Conservation (phyloP, 1,140 invertebrate species). For the Mya arenaria region DNA sequence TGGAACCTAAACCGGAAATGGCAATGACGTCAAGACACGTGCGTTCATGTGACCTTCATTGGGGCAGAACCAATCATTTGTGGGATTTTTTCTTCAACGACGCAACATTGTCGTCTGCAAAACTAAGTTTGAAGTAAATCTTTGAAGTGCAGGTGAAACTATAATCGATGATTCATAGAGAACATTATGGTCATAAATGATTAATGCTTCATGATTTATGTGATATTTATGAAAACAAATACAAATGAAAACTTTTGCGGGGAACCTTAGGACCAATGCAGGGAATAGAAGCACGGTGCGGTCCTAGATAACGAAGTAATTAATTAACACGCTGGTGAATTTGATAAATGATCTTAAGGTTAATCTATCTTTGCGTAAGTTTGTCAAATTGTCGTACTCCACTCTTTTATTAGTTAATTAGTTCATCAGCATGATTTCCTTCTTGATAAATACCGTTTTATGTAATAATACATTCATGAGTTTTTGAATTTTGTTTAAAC, state of each 20-base stretch:
- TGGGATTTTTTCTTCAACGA: neutral
- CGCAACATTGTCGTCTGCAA: conserved; percentile 37
- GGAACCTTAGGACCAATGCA: too few species aligned
- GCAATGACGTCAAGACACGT: conserved; percentile 50
- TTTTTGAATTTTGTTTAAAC: too few species aligned
- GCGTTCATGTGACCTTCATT: conserved; percentile 28
- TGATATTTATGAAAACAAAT: conserved; percentile 1
- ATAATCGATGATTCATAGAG: conserved; percentile 49
- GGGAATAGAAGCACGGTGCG: too few species aligned
- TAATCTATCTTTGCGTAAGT: too few species aligned
- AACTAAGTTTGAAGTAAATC: neutral
- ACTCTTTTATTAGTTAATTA: too few species aligned
- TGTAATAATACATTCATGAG: too few species aligned
- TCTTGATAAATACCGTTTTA: too few species aligned
- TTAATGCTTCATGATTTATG: conserved; percentile 2
- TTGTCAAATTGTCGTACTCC: too few species aligned
- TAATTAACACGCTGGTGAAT: too few species aligned
- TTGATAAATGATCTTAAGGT: too few species aligned
- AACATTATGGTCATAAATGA: conserved; percentile 27
- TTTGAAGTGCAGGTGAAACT: conserved; percentile 5
- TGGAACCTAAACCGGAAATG: conserved; percentile 44
- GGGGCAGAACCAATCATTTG: conserved; percentile 37
- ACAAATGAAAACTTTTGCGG: neutral
- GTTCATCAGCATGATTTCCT: too few species aligned
- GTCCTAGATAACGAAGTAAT: too few species aligned